Base-by-base conservation (phyloP, 2,888 invertebrate species). In the Dryococelus australis region DNA sequence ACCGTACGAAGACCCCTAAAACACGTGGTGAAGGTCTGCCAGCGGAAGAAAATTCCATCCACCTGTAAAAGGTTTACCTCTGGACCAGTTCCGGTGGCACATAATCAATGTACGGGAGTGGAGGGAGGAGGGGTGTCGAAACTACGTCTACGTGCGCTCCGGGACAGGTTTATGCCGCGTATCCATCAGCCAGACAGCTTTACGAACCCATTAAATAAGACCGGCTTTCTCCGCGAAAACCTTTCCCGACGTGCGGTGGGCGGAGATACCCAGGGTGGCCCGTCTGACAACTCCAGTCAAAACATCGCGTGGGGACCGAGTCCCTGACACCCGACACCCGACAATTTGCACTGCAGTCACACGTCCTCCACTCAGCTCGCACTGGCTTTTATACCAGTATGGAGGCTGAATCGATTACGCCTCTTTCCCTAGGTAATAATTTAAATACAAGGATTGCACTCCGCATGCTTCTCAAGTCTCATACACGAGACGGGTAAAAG, bases 141-240 rank as follows among this genome's bases (percentile, higher is more conserved):
- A 65, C 65, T 65, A 65, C 65, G n/a, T 65, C 65, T 65, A 65
- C 16, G 65, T n/a, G 65, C 65, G 65, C n/a, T 65, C 24, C 24
- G 65, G n/a, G 24, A 65, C 24, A n/a, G 20, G 20, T 65, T n/a
- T 65, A n/a, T 20, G 65, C 65, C 65, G 65, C 24, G n/a, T 65
- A 24, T 65, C 65, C 65, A 65, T 65, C 65, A 65, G 24, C 13
- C 65, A 8, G 65, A 65, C 65, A 65, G 65, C 65, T 65, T 65
- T 65, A 65, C 65, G 65, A 20, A 24, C 24, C 65, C 65, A n/a
- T 65, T 65, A 65, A 65, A 65, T n/a, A n/a, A 65, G 65, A n/a
- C 65, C 65, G 65, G 65, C 65, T 65, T 65, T 65, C 65, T 65
- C 65, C 65, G 65, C 65, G 20, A 65, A 65, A 65, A 65, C 65